Percentiles rank a stretch among this genome's conserved stretches.
These are phyloP conservation scores for Hypotaenidia philippensis DNA, from an alignment of 2,797 vertebrate genomes.

Conservation along the genomic window DNA sequence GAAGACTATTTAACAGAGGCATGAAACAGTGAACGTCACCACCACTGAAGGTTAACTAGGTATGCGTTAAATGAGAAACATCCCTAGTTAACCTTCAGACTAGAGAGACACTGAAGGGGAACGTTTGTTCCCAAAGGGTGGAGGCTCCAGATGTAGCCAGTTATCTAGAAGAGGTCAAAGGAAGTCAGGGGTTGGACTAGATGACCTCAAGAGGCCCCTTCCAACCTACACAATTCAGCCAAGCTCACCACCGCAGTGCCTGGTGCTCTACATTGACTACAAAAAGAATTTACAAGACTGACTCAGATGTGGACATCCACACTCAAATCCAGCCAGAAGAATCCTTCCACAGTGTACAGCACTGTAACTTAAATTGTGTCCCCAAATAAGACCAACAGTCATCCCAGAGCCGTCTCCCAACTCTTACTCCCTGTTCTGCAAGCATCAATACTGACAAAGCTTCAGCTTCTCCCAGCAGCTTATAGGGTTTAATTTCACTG, in stretches of 20 bases:
- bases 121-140: neutral
- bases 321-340: neutral
- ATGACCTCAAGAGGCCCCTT: neutral
- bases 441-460: neutral
- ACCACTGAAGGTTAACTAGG: constrained; percentile 18
- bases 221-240: neutral
- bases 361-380: neutral
- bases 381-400: neutral
- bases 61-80: neutral
- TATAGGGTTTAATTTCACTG: neutral
- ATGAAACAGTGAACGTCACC: neutral
- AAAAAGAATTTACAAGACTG: neutral
- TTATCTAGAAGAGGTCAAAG: neutral
- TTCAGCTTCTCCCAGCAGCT: neutral
- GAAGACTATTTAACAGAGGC: neutral
- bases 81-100: constrained; percentile 25
- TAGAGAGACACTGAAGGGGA: neutral
- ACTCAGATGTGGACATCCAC: neutral
- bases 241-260: neutral
- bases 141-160: neutral
- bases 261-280: neutral
- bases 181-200: neutral
- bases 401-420: too few relatives aligned
- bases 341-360: neutral
- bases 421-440: neutral